Conservation (phyloP, 2,113 vertebrate species). For the Cryptomyrus ogoouensis region DNA sequence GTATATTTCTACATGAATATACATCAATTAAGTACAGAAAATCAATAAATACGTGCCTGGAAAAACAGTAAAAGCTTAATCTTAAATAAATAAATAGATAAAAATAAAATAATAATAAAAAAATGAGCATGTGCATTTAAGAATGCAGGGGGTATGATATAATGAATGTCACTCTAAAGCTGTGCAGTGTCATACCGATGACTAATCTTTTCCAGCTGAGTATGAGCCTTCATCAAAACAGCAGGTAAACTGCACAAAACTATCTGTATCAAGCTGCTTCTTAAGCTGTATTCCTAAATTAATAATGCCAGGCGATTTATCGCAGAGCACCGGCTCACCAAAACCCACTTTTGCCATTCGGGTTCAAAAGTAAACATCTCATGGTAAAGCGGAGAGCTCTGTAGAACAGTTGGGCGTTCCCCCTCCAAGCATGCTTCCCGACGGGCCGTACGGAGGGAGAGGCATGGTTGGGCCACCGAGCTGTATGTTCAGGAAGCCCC, state of each 20-base stretch:
- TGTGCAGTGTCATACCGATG: not conserved
- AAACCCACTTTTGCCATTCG: not conserved
- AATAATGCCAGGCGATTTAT: constrained; percentile 2
- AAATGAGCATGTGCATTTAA: not conserved
- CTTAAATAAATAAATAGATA: not conserved
- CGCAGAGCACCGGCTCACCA: not conserved
- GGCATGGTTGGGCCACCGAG: not conserved
- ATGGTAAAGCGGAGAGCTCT: not conserved
- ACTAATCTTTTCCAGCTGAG: not conserved
- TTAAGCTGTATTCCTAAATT: not conserved
- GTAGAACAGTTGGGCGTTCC: not conserved
- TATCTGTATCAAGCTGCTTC: not conserved
- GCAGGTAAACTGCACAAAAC: not conserved
- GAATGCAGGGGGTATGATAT: not conserved
- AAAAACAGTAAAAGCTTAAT: not conserved
- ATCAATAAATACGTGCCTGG: not conserved
- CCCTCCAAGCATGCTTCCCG: not conserved
- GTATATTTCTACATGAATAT: not conserved
- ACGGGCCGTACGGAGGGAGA: not conserved
- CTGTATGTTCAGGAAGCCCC: too few species aligned
- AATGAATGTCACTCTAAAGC: not conserved
- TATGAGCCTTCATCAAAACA: not conserved
- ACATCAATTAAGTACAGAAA: not conserved
- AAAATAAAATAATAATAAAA: not conserved
- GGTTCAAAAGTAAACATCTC: not conserved